Base-by-base conservation (phyloP, 1,140 invertebrate genomes). In the Drosophila simulans region DNA sequence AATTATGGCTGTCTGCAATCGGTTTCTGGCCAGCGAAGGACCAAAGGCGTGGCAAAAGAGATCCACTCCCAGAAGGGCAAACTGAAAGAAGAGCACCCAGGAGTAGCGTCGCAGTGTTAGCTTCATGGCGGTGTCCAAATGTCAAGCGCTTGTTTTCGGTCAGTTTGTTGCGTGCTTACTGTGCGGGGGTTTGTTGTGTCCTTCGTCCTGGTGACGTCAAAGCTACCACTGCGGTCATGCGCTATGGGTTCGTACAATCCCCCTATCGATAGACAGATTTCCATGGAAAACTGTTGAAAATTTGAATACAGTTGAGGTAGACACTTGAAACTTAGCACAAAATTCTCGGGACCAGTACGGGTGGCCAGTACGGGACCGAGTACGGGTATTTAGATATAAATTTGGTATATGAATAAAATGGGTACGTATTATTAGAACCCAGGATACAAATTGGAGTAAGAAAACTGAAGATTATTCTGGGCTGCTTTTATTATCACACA, bases 41-140 rank as follows among this genome's bases (percentile, higher is more conserved):
- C 90, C 86, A 49, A 92, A 92, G 2, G 90, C 88, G 43, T 92
- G 92, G 22, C 91, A 88, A 35, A 91, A 81, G 15, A 92, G 65
- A 58, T 92, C 91, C 0, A 52, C 70, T 5, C 80, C 63, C 25
- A 92, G 40, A 10, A 92, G 52, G 0, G 69, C 13, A 15, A 92
- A 68, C 72, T 92, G 91, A 1, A 91, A 25, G 37, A 64, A 54
- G 17, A 92, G 49, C 5, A 92, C 55, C 62, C 84, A 84, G 2
- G 91, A 81, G 73, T 90, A 92, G 11, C 91, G 81, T 5, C 68
- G 71, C 37, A 90, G 54, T 43, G 91, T 92, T 54, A 92, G 51
- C 55, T 92, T 92, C 91, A 92, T 92, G 52, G n/a, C 25, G 71
- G 25, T 1, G 12, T 13, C 62, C 20, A 25, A 13, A 39, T 62